phyloP scores from a whole-genome alignment of 2,797 vertebrate genomes.

The Numenius phaeopus region DNA sequence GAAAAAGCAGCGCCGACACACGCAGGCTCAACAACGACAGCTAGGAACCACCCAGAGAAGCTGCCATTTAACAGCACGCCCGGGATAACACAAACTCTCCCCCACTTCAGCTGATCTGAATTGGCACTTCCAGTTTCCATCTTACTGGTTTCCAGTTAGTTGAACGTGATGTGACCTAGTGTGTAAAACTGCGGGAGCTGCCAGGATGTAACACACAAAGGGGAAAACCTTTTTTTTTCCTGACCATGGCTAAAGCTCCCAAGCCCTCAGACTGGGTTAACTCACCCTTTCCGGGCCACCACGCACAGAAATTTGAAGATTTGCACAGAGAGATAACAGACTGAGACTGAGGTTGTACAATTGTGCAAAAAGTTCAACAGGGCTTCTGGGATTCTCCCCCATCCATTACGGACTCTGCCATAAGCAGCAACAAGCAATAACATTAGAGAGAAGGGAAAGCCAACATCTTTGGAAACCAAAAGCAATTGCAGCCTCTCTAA shows the following conservation, averaged over 20 bases:
- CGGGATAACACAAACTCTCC: not conserved
- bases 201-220: not conserved
- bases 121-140: not conserved
- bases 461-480: not conserved
- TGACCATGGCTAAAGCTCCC: not conserved
- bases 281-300: not conserved
- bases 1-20: fast-evolving
- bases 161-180: fast-evolving
- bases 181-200: not conserved
- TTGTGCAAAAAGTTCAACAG: not conserved
- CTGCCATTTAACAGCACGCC: fast-evolving
- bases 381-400: not conserved
- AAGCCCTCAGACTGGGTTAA: not conserved
- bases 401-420: not conserved
- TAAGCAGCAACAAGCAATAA: not conserved
- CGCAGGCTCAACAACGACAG: not conserved
- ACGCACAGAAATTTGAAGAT: not conserved
- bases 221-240: not conserved
- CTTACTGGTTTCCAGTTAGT: conserved; percentile 22
- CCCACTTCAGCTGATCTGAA: not conserved
- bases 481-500: not conserved
- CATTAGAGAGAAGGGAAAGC: not conserved
- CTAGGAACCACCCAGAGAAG: not conserved
- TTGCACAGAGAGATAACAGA: not conserved
- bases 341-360: not conserved